Evolutionary conservation across 1,140 invertebrate genomes (phyloP).

Genomic region (Panagrolaimus sp.): DNA sequence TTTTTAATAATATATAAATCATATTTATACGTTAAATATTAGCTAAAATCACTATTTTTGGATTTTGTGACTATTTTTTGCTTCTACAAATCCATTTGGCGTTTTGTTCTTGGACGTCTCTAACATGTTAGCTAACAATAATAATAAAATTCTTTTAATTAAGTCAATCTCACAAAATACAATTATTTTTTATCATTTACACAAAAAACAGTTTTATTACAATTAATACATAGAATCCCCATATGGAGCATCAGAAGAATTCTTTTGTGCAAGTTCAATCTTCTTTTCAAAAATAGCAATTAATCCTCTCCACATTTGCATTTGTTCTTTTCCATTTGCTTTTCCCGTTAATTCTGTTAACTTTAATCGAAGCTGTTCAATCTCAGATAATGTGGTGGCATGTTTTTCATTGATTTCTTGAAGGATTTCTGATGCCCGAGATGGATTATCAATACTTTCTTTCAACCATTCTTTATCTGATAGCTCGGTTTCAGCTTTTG

Average conservation of each 20-base stretch:
- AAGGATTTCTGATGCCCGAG: background rate
- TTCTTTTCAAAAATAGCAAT: conserved; percentile 1
- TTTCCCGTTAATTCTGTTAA: background rate
- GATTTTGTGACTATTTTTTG: no score
- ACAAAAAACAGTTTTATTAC: no score
- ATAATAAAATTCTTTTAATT: no score
- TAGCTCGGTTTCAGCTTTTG: background rate
- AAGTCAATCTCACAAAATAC: no score
- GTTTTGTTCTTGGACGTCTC: no score
- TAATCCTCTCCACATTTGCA: background rate
- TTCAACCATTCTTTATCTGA: background rate
- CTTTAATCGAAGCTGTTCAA: conserved; percentile 1
- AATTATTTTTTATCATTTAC: no score
- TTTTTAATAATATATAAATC: no score
- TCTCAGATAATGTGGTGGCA: background rate
- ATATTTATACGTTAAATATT: no score
- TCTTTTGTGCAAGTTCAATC: background rate
- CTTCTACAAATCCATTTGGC: no score
- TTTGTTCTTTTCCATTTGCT: background rate
- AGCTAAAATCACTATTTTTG: no score
- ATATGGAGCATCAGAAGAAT: background rate
- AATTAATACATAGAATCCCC: background rate
- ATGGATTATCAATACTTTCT: background rate
- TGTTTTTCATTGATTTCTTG: background rate
- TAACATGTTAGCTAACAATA: no score